Conservation (phyloP, 1,140 invertebrate species). For the Pogonus chalceus region DNA sequence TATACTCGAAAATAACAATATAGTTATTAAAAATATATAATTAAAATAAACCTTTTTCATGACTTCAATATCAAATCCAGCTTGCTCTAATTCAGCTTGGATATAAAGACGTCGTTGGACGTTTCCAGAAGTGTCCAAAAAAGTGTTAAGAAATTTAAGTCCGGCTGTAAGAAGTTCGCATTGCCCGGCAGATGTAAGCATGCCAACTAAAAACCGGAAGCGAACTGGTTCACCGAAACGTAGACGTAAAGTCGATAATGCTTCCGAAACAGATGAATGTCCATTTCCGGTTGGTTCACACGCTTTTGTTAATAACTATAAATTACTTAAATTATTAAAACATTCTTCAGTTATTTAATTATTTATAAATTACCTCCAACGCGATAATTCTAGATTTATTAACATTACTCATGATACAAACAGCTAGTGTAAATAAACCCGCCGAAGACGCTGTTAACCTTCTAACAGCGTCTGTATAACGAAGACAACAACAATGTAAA, state of each 20-base stretch:
- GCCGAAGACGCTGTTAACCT: constrained; percentile 65
- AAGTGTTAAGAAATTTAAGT: constrained; percentile 73
- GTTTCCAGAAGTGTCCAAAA: constrained; percentile 62
- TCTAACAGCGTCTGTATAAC: constrained; percentile 63
- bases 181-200: constrained; percentile 60
- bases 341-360: not conserved
- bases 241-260: constrained; percentile 76
- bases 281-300: constrained; percentile 61
- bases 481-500: constrained; percentile 62
- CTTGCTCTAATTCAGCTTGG: constrained; percentile 79
- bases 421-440: constrained; percentile 75
- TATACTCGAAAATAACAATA: constrained; percentile 10
- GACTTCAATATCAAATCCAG: constrained; percentile 61
- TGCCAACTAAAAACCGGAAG: constrained; percentile 81
- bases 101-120: constrained; percentile 74
- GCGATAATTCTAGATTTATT: constrained; percentile 71
- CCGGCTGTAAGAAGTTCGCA: constrained; percentile 70
- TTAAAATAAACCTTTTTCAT: constrained; percentile 62
- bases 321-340: constrained; percentile 14
- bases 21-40: constrained; percentile 9
- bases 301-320: constrained; percentile 62
- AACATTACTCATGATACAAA: constrained; percentile 77
- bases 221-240: constrained; percentile 84
- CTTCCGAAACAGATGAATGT: constrained; percentile 76
- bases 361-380: constrained; percentile 54